A percentile compares a stretch with the other conserved stretches of the same genome.
Conservation (phyloP, 2,113 vertebrate genomes). For the Cynopterus brachyotis region DNA sequence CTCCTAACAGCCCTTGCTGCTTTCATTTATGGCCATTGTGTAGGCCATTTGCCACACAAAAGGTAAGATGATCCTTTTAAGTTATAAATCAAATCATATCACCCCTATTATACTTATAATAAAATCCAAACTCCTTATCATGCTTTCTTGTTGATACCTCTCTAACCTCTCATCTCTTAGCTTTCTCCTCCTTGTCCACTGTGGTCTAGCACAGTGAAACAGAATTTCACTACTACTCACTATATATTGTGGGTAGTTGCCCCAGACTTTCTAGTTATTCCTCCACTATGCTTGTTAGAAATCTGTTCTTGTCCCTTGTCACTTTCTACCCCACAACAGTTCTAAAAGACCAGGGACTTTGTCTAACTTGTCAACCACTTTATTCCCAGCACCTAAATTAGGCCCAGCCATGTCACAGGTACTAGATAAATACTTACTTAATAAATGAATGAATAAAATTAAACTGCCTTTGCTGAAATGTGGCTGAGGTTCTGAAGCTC, state of each 20-base stretch:
- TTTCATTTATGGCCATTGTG: not conserved
- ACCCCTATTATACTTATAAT: not conserved
- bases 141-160: not conserved
- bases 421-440: not conserved
- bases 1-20: not conserved
- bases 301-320: not conserved
- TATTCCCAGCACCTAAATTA: not conserved
- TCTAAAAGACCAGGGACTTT: not conserved
- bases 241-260: not conserved
- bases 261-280: not conserved
- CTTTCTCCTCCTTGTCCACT: not conserved
- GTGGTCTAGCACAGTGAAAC: not conserved
- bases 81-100: not conserved
- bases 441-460: not conserved
- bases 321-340: not conserved
- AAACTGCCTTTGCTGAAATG: not conserved
- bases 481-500: not conserved
- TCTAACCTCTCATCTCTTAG: not conserved
- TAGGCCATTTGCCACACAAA: not conserved
- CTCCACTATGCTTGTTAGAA: not conserved
- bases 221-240: not conserved
- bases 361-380: not conserved
- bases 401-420: not conserved
- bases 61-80: not conserved
- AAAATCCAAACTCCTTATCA: constrained; percentile 2